Evolutionary conservation across 1,140 invertebrate species (phyloP).

Genomic region (Macrocentrus cingulum): DNA sequence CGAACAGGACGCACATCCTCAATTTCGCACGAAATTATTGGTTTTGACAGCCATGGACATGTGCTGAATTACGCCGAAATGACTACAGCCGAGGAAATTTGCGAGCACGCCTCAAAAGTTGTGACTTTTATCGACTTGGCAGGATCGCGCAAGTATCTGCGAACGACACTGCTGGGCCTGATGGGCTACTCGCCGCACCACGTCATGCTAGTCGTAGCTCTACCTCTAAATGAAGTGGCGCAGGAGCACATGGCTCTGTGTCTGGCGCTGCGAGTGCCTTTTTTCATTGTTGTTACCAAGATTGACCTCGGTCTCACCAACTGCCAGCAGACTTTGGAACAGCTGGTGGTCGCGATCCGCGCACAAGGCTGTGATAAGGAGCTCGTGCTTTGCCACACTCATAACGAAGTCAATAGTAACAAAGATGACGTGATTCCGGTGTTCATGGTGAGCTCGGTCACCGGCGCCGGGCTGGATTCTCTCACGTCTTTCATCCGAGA

Average conservation of each 20-base stretch:
- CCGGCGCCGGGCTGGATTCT: constrained; percentile 79
- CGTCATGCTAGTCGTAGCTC: constrained; percentile 85
- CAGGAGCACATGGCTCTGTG: constrained; percentile 85
- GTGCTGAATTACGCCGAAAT: constrained; percentile 82
- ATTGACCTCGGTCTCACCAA: constrained; percentile 71
- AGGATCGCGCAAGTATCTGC: constrained; percentile 93
- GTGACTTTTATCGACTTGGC: constrained; percentile 96
- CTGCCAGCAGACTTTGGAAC: constrained; percentile 59
- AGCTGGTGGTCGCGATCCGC: constrained; percentile 67
- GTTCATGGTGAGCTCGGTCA: constrained; percentile 94
- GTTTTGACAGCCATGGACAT: constrained; percentile 79
- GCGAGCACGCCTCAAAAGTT: constrained; percentile 84
- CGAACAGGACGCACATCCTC: constrained; percentile 94
- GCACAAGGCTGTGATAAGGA: constrained; percentile 69
- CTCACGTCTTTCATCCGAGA: constrained; percentile 72
- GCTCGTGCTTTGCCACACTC: constrained; percentile 71
- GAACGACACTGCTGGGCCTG: constrained; percentile 92
- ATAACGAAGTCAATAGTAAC: constrained; percentile 68
- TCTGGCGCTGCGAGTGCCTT: constrained; percentile 81
- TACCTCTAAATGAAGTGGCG: constrained; percentile 52
- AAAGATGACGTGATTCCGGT: constrained; percentile 76
- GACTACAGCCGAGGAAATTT: constrained; percentile 92
- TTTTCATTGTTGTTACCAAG: constrained; percentile 90
- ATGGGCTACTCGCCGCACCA: constrained; percentile 91
- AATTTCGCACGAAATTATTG: constrained; percentile 95